These are phyloP conservation scores for Eristalis tenax DNA, from an alignment of 2,888 invertebrate genomes.

Conservation along the genomic window DNA sequence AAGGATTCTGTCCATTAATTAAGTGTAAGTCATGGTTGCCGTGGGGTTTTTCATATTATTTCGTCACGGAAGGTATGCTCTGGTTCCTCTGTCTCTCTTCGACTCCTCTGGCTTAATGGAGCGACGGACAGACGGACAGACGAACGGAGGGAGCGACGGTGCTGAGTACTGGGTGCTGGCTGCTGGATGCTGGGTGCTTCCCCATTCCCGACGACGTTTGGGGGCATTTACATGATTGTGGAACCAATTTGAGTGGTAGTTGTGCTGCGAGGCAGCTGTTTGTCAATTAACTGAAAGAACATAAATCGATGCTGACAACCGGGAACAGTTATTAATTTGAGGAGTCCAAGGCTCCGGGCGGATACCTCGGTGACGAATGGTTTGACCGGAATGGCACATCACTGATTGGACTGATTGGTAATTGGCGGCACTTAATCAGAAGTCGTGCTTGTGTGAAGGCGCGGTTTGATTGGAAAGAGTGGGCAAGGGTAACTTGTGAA, in stretches of 20 bases:
- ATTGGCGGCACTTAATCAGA: not conserved
- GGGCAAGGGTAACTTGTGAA: not conserved
- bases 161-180: no score
- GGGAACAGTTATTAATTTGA: slow-evolving; percentile 39
- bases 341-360: not conserved
- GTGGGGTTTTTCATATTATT: slow-evolving; percentile 62
- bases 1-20: slow-evolving; percentile 71
- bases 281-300: slow-evolving; percentile 57
- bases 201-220: not conserved
- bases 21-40: slow-evolving; percentile 66
- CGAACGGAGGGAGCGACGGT: no score
- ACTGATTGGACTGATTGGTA: not conserved
- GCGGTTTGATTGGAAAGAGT: not conserved
- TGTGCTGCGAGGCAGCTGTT: slow-evolving; percentile 45
- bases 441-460: not conserved
- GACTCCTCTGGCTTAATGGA: not conserved
- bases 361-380: not conserved
- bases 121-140: no score
- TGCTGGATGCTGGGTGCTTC: slow-evolving; percentile 8
- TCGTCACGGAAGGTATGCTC: slow-evolving; percentile 64
- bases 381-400: not conserved
- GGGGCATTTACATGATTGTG: slow-evolving; percentile 34
- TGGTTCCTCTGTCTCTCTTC: not conserved
- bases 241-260: slow-evolving; percentile 42
- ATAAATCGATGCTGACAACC: slow-evolving; percentile 60